Base-by-base conservation (phyloP, 2,113 vertebrate genomes). In the Cinclus cinclus region DNA sequence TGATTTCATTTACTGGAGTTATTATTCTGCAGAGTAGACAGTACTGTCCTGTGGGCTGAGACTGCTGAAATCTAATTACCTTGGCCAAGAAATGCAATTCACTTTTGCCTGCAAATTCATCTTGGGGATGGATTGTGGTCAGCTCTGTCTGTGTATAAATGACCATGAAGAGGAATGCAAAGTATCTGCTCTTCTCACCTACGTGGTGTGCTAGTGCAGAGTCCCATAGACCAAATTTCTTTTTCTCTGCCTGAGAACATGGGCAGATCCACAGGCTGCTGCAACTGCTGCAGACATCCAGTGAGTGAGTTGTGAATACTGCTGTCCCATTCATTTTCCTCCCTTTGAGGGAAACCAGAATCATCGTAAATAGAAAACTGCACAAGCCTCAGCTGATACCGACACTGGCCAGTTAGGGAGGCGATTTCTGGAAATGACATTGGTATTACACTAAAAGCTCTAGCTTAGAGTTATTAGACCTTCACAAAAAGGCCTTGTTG, bases 1-100 rank as follows among this genome's bases (percentile, higher is more conserved):
- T 95, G 49, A 90, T 92, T 86, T 67, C 11, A 24, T 84, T 70
- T 89, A 84, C 21, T 88, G 68, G 94, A 94, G 75, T 96, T 96
- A 79, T 33, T 87, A 95, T 97, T 96, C 88, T 74, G 59, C 82
- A 93, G 64, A 86, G 73, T 46, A 89, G 65, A 81, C 42, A 87
- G 25, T 77, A 75, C 37, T 83, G 86, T 62, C 41, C 44, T 93
- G 23, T 80, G 75, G 47, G 63, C 41, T 80, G 58, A 76, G 62
- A 46, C 55, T n/a, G 56, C 55, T 89, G 67, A 58, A 73, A 86
- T 80, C 28, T 83, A 70, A 76, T 84, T 93, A 80, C 50, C 15
- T 58, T 56, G 24, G 33, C 35, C 53, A 59, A 83, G 47, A 92
- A 86, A 68, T 46, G 44, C 18, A 41, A 53, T 80, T 94, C 59